A percentile compares a stretch with the other conserved stretches of the same genome.
Conservation (phyloP, 2,888 invertebrate genomes). For the Deroplatys truncata region DNA sequence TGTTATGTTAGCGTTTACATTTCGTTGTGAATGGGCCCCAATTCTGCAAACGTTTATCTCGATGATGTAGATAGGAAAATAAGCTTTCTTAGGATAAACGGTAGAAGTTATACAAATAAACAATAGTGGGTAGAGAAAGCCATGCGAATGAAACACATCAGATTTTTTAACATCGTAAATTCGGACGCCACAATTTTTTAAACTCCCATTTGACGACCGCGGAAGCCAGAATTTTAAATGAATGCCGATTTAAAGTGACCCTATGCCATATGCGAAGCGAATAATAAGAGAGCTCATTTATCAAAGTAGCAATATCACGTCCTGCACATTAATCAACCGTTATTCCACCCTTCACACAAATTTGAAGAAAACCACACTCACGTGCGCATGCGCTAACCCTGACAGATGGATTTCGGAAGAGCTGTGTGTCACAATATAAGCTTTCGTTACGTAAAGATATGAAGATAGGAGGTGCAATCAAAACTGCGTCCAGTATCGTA, state of each 20-base stretch:
- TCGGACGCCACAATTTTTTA: background rate
- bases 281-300: background rate
- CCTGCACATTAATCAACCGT: background rate
- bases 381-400: too few species aligned
- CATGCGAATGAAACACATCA: background rate
- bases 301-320: background rate
- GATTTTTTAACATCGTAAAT: background rate
- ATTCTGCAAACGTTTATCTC: too few species aligned
- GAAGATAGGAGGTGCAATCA: too few species aligned
- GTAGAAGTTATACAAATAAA: too few species aligned
- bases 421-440: background rate
- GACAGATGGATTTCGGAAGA: background rate
- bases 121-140: too few species aligned
- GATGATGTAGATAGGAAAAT: too few species aligned
- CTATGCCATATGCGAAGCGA: background rate
- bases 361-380: background rate
- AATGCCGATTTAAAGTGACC: background rate
- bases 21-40: too few species aligned
- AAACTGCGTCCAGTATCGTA: too few species aligned
- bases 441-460: too few species aligned
- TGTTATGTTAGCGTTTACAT: too few species aligned
- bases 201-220: background rate
- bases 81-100: too few species aligned
- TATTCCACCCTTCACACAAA: background rate
- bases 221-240: background rate